phyloP scores from a whole-genome alignment of 2,113 vertebrate genomes.

The Phoenicopterus ruber region DNA sequence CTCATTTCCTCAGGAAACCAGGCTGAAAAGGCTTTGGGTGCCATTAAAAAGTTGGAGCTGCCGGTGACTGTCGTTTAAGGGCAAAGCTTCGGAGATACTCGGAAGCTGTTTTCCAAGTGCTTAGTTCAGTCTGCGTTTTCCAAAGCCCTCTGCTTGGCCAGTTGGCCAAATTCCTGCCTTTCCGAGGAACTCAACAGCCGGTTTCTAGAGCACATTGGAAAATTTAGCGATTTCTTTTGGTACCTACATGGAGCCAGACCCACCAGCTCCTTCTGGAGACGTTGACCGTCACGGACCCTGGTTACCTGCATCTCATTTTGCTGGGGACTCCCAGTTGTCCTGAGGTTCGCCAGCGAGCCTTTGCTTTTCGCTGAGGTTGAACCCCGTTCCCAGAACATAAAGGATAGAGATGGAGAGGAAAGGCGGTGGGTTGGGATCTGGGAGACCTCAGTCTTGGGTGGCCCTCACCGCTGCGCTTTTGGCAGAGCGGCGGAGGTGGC shows the following conservation, averaged over 20 bases:
- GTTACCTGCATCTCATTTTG: not conserved
- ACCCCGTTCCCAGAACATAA: fast-evolving
- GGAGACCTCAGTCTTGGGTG: not conserved
- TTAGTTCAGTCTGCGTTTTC: not conserved
- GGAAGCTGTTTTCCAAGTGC: not conserved
- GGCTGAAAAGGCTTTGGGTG: not conserved
- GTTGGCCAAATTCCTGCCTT: not conserved
- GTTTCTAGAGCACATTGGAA: not conserved
- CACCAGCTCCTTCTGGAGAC: not conserved
- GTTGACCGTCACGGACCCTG: not conserved
- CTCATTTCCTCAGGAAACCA: conserved; percentile 50
- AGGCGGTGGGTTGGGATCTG: not conserved
- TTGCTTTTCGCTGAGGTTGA: not conserved
- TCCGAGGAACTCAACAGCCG: not conserved
- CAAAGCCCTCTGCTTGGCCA: not conserved
- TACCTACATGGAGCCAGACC: not conserved
- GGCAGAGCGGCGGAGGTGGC: not conserved
- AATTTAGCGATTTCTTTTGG: fast-evolving
- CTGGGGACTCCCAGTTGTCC: not conserved
- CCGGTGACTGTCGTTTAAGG: not conserved
- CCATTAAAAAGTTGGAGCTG: conserved; percentile 46
- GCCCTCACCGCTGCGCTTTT: not conserved
- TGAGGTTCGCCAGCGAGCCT: not conserved
- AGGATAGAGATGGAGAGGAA: not conserved
- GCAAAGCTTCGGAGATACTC: not conserved